Evolutionary conservation across 2,113 vertebrate genomes (phyloP), one percentile per base, ranked within the genome.

Genomic region (Pachycephala philippinensis): DNA sequence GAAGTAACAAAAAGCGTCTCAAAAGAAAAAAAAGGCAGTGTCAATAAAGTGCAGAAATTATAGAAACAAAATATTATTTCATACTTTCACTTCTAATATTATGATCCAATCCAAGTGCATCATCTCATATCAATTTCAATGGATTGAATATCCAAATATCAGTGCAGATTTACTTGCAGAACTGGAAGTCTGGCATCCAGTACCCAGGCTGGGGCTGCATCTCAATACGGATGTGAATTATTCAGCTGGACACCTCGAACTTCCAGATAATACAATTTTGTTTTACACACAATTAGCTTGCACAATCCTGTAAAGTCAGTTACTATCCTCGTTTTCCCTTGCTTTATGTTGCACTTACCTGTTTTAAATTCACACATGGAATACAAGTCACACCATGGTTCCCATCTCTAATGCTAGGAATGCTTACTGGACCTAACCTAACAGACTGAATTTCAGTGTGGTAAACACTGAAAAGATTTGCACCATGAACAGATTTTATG

Each of bases 301-400:
- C 65, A 39, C 7, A 52, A 33, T 47, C 39, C 35, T 49, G 9
- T 47, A 45, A 91, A 64, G 18, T 56, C 24, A 11, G 30, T 83
- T 61, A 20, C 37, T 27, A 33, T 47, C 8, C 11, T 84, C n/a
- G 16, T 61, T 81, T 57, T 40, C 33, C 37, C 14, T 49, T 50
- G 33, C 37, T 17, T 79, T 70, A 52, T 49, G 22, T 61, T 60
- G 80, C 71, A 95, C 93, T 96, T 94, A 96, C 88, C 90, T 89
- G 66, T 45, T 93, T 84, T 37, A 74, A 70, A 66, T 35, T 80
- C 60, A 84, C 33, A 61, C 40, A 54, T 0, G 7, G 50, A 88
- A 50, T 19, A 52, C 27, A 76, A 84, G 52, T 54, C 54, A 74
- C 53, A 78, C 22, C 31, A 56, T 1, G 13, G 39, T 24, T 93